These are phyloP conservation scores for Lucifuga dentata DNA, from an alignment of 2,113 vertebrate species.

Conservation along the genomic window DNA sequence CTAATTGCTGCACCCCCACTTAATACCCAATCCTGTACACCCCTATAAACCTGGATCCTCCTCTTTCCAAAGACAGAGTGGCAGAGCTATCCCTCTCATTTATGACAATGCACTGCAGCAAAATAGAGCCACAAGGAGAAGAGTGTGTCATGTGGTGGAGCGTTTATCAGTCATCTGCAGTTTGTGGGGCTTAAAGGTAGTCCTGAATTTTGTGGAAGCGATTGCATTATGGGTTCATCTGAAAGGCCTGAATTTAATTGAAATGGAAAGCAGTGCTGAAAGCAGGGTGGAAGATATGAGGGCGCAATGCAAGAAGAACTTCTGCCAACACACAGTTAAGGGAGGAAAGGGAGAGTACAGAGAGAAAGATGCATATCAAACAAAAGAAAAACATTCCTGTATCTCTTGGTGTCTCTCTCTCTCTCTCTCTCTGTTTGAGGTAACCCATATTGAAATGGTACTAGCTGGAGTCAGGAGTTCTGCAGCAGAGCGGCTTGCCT, in stretches of 20 bases:
- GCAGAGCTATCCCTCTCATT: constrained; percentile 35
- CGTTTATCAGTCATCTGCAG: constrained; percentile 77
- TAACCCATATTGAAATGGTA: constrained; percentile 51
- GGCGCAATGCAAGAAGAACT: constrained; percentile 42
- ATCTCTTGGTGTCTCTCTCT: constrained; percentile 30
- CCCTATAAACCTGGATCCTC: constrained; percentile 57
- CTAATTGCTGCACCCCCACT: constrained; percentile 43
- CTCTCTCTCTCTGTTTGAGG: constrained; percentile 31
- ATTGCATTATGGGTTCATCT: constrained; percentile 77
- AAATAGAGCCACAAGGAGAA: constrained; percentile 47
- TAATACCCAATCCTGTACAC: constrained; percentile 27
- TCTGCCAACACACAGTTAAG: constrained; percentile 31
- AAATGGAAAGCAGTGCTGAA: constrained; percentile 78
- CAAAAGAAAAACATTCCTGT: constrained; percentile 39
- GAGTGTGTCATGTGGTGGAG: constrained; percentile 47
- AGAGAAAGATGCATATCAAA: constrained; percentile 3
- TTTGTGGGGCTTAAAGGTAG: constrained; percentile 72
- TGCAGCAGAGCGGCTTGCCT: constrained; percentile 39
- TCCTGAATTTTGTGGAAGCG: constrained; percentile 68
- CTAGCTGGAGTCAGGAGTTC: constrained; percentile 61
- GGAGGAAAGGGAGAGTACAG: constrained; percentile 23
- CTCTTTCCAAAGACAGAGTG: constrained; percentile 24
- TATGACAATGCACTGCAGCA: constrained; percentile 57
- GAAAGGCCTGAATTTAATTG: constrained; percentile 78
- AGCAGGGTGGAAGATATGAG: constrained; percentile 45